Evolutionary conservation across 2,888 invertebrate species (phyloP).

Genomic region (Drosophila phalerata): DNA sequence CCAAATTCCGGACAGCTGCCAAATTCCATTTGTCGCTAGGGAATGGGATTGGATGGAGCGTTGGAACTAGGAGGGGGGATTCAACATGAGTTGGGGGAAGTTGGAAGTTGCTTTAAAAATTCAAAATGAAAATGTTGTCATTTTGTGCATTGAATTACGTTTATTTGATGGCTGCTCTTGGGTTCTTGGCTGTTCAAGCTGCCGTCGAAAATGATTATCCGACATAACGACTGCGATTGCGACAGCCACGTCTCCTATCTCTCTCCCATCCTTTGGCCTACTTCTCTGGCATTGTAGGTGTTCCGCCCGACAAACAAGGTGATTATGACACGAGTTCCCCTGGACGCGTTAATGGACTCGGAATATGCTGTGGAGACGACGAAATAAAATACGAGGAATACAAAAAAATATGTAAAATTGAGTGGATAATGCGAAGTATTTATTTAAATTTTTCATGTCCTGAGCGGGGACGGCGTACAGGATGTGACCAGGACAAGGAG

Average conservation of each 20-base stretch:
- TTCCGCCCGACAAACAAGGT: constrained; percentile 74
- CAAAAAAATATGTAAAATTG: constrained; percentile 38
- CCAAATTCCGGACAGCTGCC: constrained; percentile 48
- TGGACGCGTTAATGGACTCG: constrained; percentile 73
- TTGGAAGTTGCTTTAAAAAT: constrained; percentile 33
- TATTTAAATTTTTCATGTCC: constrained; percentile 66
- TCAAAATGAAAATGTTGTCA: constrained; percentile 76
- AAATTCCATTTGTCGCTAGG: constrained; percentile 38
- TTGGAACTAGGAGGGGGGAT: background rate
- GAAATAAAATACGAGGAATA: constrained; percentile 8
- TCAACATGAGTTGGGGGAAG: background rate
- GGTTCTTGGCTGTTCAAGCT: constrained; percentile 12
- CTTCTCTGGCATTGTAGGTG: constrained; percentile 63
- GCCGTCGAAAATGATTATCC: constrained; percentile 68
- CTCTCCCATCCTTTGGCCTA: background rate
- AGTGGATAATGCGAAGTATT: constrained; percentile 54
- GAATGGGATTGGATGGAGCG: background rate
- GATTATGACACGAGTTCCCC: constrained; percentile 72
- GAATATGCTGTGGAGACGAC: constrained; percentile 44
- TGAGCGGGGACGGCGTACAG: constrained; percentile 50
- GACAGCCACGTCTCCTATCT: constrained; percentile 21
- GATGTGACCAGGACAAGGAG: constrained; percentile 59
- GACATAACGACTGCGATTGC: constrained; percentile 64
- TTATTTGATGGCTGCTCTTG: constrained; percentile 67
- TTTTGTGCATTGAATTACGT: constrained; percentile 79